Percentiles rank a stretch among this genome's conserved stretches.
phyloP scores from a whole-genome alignment of 1,140 invertebrate species.

The Carcinoscorpius rotundicauda region DNA sequence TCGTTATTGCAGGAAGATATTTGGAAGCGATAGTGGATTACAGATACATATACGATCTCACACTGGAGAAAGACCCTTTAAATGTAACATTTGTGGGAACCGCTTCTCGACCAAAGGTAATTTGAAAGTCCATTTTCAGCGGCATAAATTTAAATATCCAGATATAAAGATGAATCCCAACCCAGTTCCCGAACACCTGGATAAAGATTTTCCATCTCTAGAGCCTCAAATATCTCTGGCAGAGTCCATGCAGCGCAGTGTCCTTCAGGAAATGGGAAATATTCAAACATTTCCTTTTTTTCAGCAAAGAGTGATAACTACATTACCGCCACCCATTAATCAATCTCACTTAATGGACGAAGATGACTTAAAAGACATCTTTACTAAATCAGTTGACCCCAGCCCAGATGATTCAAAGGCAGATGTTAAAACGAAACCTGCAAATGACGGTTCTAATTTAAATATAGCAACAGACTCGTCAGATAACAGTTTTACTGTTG shows the following conservation, averaged over 20 bases:
- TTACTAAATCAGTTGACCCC: too few species aligned
- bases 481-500: too few species aligned
- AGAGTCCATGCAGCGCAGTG: too few species aligned
- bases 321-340: too few species aligned
- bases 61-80: conserved; percentile 93
- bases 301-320: too few species aligned
- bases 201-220: conserved; percentile 84
- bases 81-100: conserved; percentile 95
- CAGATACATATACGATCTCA: conserved; percentile 93
- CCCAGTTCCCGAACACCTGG: conserved; percentile 90
- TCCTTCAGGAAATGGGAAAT: too few species aligned
- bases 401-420: too few species aligned
- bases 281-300: too few species aligned
- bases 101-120: conserved; percentile 97
- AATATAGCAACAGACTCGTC: too few species aligned
- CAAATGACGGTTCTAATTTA: too few species aligned
- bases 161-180: conserved; percentile 88
- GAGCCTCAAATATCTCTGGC: conserved; percentile 21
- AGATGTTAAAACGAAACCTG: too few species aligned
- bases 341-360: conserved; percentile 10
- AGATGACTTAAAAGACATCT: too few species aligned
- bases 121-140: conserved; percentile 91
- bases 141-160: conserved; percentile 53
- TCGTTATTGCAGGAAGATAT: conserved; percentile 95
- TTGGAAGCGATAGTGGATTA: conserved; percentile 90